Base-by-base conservation (phyloP, 2,797 vertebrate genomes). In the Gambelia wislizenii region DNA sequence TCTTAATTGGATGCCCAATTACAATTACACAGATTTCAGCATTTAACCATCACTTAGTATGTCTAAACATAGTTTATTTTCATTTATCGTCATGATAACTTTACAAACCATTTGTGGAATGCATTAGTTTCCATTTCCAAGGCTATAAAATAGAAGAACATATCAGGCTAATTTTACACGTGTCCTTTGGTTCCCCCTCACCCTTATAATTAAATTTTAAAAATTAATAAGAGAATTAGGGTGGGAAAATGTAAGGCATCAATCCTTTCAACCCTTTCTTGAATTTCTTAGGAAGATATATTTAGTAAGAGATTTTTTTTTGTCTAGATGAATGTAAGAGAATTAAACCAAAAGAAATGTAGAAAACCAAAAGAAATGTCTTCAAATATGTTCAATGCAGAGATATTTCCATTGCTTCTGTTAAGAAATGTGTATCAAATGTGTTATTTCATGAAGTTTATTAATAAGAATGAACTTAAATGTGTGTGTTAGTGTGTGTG, bases 81-180 rank as follows among this genome's bases (percentile, higher is more conserved):
- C 85, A 42, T 87, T 59, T 79, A 76, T 82, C 78, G 79, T 84
- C 94, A 44, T 0, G 72, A 49, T 88, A 89, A 44, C 42, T 91
- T 93, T 93, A 89, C 89, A 89, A 95, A 67, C 89, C 47, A 90
- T 6, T 89, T 92, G 93, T 87, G 18, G 87, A 91, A 89, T n/a
- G 7, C 79, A 72, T 94, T 91, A 81, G 77, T 74, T 84, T 84
- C 70, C 36, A 83, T 91, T 91, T 85, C 52, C 76, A 91, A 84
- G 85, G 87, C 75, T 83, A 87, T 88, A 90, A 84, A 91, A 87
- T 70, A 30, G 44, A 47, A 89, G 74, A n/a, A 5, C 33, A 49
- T 44, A 76, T 78, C 77, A 36, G 5, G 87, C 83, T 76, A 10
- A 80, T 91, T 94, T 84, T 77, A 6, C 70, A 85, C 88, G 79